Conservation (phyloP, 2,113 vertebrate genomes). For the Salminus brasiliensis region DNA sequence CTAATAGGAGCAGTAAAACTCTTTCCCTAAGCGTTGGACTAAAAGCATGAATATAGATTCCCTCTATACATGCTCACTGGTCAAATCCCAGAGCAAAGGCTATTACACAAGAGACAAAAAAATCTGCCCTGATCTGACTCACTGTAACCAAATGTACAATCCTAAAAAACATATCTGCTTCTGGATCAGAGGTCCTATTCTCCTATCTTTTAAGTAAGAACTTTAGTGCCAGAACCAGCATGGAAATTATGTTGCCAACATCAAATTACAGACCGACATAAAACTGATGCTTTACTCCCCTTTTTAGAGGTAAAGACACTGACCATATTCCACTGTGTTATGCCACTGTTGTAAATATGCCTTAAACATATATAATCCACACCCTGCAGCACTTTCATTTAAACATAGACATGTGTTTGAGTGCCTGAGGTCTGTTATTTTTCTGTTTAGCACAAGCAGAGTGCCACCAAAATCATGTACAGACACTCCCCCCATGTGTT, state of each 20-base stretch:
- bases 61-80: not conserved
- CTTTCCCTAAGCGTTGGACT: slow-evolving; percentile 22
- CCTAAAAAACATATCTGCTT: not conserved
- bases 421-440: no score
- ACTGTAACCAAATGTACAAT: not conserved
- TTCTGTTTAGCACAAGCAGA: no score
- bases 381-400: no score
- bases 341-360: no score
- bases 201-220: not conserved
- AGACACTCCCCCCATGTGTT: no score
- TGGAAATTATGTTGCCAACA: not conserved
- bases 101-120: not conserved
- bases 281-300: no score
- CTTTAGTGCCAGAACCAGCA: not conserved
- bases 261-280: no score
- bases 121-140: not conserved
- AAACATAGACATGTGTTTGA: no score
- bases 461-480: no score
- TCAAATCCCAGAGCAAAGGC: not conserved
- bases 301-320: no score
- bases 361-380: no score
- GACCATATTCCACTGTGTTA: no score
- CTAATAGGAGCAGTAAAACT: slow-evolving; percentile 27
- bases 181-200: not conserved
- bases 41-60: slow-evolving; percentile 17